phyloP scores from a whole-genome alignment of 2,113 vertebrate genomes.

The Coptodon rendalli region DNA sequence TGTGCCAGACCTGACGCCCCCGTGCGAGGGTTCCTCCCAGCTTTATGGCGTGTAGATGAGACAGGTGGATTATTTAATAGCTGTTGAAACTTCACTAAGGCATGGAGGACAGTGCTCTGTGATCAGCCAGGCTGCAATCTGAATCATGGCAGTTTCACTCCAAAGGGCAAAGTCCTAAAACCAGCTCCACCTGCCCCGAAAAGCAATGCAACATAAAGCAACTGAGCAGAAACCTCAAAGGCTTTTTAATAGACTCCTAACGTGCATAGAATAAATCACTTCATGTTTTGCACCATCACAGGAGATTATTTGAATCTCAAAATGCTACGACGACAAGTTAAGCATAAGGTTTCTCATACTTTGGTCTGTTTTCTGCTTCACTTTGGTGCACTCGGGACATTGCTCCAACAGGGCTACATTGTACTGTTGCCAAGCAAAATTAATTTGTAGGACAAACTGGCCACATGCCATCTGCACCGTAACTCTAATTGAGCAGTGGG shows the following conservation, averaged over 20 bases:
- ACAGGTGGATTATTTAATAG: constrained; percentile 35
- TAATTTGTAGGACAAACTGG: constrained; percentile 51
- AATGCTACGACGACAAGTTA: not conserved
- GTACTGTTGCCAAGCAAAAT: constrained; percentile 65
- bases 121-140: not conserved
- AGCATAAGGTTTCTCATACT: not conserved
- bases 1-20: not conserved
- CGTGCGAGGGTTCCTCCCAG: not conserved
- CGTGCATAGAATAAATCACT: not conserved
- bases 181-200: constrained; percentile 9
- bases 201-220: not conserved
- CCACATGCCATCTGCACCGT: constrained; percentile 34
- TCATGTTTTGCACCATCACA: not conserved
- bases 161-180: constrained; percentile 39
- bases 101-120: not conserved
- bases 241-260: not conserved
- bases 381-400: not conserved
- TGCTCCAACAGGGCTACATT: constrained; percentile 42
- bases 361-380: not conserved
- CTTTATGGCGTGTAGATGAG: not conserved
- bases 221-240: not conserved
- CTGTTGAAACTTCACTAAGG: not conserved
- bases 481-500: constrained; percentile 42
- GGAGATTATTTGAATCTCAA: not conserved
- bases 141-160: constrained; percentile 13